A percentile compares a stretch with the other conserved stretches of the same genome.
These are phyloP conservation scores for Phrynosoma blainvillii DNA, from an alignment of 2,113 vertebrate species.

Conservation along the genomic window DNA sequence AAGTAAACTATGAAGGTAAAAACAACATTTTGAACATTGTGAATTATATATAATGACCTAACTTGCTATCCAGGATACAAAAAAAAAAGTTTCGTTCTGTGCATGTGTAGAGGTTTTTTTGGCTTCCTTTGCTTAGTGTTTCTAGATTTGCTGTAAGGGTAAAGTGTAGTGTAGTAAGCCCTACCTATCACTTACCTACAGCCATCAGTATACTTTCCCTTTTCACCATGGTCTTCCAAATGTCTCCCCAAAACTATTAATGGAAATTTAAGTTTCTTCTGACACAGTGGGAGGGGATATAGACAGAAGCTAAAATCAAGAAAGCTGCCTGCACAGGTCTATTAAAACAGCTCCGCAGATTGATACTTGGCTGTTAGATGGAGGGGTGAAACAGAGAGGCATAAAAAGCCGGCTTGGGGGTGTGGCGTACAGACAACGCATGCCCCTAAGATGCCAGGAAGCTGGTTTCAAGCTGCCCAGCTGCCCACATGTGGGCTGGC, in stretches of 20 bases:
- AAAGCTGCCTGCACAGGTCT: neutral
- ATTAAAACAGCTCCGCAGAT: neutral
- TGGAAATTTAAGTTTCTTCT: neutral
- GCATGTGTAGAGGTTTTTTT: neutral
- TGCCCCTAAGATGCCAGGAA: too few species aligned
- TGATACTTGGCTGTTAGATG: neutral
- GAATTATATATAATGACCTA: neutral
- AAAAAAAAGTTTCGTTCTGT: neutral
- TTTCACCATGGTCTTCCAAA: neutral
- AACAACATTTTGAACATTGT: neutral
- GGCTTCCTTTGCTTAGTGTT: neutral
- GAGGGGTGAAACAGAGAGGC: too few species aligned
- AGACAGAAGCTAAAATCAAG: neutral
- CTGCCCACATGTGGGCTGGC: too few species aligned
- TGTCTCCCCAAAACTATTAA: neutral
- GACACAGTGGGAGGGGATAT: neutral
- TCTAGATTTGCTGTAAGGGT: neutral
- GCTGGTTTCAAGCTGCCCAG: too few species aligned
- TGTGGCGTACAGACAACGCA: too few species aligned
- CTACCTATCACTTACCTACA: neutral
- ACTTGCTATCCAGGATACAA: neutral
- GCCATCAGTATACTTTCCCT: neutral
- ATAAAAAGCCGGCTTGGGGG: too few species aligned
- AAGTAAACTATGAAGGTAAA: slow-evolving; percentile 99
- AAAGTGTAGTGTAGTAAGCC: neutral